Percentiles rank a stretch among this genome's conserved stretches.
Conservation (phyloP, 2,888 invertebrate species). For the Nematopogon swammerdamellus region DNA sequence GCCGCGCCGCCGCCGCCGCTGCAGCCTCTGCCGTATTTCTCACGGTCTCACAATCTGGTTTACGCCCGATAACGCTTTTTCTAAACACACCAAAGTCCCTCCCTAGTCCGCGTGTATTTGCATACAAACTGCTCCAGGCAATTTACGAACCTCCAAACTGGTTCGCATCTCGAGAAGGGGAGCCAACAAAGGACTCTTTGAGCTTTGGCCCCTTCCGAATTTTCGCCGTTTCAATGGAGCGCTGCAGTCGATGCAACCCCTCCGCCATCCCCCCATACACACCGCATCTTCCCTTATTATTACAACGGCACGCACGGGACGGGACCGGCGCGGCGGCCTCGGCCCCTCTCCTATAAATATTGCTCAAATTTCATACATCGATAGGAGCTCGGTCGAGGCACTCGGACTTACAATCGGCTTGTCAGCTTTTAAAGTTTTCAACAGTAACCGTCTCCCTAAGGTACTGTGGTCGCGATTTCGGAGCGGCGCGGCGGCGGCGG, state of each 20-base stretch:
- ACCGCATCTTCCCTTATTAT: conserved; percentile 55
- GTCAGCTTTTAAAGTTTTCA: neutral
- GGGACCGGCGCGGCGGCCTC: too few species aligned
- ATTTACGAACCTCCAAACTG: conserved; percentile 51
- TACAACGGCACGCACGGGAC: conserved; percentile 44
- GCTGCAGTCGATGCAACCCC: conserved; percentile 42
- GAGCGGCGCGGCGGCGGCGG: neutral
- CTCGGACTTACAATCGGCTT: conserved; percentile 16
- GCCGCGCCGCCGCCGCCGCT: too few species aligned
- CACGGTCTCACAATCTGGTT: neutral
- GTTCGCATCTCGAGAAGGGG: conserved; percentile 54
- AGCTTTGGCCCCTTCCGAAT: conserved; percentile 47
- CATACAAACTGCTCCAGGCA: conserved; percentile 16
- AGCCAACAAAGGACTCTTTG: conserved; percentile 45
- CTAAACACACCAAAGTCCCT: neutral
- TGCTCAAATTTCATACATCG: conserved; percentile 46
- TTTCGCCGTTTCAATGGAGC: conserved; percentile 42
- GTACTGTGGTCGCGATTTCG: neutral
- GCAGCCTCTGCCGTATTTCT: too few species aligned
- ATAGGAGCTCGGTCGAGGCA: conserved; percentile 45
- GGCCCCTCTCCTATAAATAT: conserved; percentile 52
- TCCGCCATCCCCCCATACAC: conserved; percentile 54
- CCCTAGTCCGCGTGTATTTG: neutral
- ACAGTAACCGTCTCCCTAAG: neutral
- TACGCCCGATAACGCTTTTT: neutral